A percentile compares a stretch with the other conserved stretches of the same genome.
These are phyloP conservation scores for Apantesis nais DNA, from an alignment of 2,888 invertebrate species.

Conservation along the genomic window DNA sequence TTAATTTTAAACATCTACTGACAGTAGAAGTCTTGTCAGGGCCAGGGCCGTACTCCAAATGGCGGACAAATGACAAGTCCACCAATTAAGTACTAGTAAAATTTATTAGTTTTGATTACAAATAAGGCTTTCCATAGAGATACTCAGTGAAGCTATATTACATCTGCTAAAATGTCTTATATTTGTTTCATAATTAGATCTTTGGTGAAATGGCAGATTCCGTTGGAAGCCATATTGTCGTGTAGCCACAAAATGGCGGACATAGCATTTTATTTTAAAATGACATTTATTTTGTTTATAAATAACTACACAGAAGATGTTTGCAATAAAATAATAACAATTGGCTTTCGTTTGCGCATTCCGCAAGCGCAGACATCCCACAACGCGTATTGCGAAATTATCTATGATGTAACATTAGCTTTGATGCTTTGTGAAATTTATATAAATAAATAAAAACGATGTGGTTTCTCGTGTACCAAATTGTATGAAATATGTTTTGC, in stretches of 20 bases:
- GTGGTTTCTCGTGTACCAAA: not conserved
- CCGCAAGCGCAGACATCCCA: not conserved
- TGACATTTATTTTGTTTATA: not conserved
- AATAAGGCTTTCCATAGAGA: not conserved
- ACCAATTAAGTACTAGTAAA: not conserved
- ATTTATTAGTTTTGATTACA: not conserved
- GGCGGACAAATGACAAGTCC: not conserved
- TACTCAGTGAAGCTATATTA: not conserved
- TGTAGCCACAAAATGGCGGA: not conserved
- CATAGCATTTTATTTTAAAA: not conserved
- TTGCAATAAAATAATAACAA: not conserved
- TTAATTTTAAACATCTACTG: not conserved
- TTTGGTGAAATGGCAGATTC: not conserved
- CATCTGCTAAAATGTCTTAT: not conserved
- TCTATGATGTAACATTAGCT: not conserved
- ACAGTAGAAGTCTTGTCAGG: no score
- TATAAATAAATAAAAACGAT: not conserved
- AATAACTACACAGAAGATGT: not conserved
- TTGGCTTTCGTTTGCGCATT: slow-evolving; percentile 1
- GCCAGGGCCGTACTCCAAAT: not conserved
- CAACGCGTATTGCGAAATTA: not conserved
- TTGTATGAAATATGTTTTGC: not conserved
- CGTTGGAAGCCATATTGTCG: not conserved
- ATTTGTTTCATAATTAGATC: not conserved
- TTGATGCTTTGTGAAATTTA: not conserved